Conservation (phyloP, 2,113 vertebrate species). For the Trichechus manatus region DNA sequence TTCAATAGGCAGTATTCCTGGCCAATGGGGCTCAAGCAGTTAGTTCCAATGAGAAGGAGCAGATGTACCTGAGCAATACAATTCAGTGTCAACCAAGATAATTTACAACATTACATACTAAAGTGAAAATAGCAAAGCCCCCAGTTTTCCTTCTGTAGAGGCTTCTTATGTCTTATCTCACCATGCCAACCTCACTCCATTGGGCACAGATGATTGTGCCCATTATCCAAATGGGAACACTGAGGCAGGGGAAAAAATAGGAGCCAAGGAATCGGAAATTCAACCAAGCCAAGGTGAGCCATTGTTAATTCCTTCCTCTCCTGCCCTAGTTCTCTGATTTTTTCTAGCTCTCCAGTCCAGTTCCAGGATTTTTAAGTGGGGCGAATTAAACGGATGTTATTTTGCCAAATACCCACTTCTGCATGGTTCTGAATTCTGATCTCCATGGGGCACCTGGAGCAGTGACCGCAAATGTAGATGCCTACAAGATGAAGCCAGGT, state of each 20-base stretch:
- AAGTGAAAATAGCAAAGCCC: neutral
- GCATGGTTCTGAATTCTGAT: neutral
- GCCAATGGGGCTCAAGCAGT: neutral
- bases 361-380: neutral
- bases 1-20: neutral
- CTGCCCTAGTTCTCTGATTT: neutral
- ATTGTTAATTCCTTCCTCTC: neutral
- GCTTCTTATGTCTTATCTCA: neutral
- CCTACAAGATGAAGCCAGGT: neutral
- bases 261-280: slow-evolving; percentile 5
- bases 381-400: neutral
- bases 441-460: neutral
- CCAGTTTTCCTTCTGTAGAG: neutral
- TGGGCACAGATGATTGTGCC: neutral
- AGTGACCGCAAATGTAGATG: neutral
- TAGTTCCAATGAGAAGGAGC: neutral
- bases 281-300: neutral
- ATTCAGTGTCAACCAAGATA: neutral
- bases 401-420: neutral
- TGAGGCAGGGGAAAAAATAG: neutral
- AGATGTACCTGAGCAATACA: neutral
- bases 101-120: neutral
- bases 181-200: neutral
- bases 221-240: neutral
- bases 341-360: neutral